A percentile compares a stretch with the other conserved stretches of the same genome.
phyloP scores from a whole-genome alignment of 2,888 invertebrate genomes.

The Nomada ferruginata region DNA sequence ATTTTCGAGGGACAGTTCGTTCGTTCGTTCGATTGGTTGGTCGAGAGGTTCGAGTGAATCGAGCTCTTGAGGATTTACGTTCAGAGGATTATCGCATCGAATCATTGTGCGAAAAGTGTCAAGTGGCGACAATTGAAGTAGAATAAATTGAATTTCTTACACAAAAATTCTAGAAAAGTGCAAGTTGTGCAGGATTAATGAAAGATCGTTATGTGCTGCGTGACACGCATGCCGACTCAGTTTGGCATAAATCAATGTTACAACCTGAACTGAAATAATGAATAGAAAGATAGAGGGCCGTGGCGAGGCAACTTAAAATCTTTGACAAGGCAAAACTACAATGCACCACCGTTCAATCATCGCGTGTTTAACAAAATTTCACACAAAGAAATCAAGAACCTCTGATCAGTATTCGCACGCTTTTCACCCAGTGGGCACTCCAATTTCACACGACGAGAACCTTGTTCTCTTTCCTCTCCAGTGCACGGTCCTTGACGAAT shows the following conservation, averaged over 20 bases:
- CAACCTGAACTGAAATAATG: too few species aligned
- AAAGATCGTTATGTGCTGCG: not conserved
- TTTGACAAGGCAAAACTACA: too few species aligned
- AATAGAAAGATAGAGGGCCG: not conserved
- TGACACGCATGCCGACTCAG: not conserved
- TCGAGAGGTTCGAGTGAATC: constrained; percentile 8
- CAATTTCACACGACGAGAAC: constrained; percentile 21
- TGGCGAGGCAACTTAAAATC: not conserved
- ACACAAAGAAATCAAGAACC: not conserved
- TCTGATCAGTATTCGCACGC: not conserved
- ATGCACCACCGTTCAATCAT: not conserved
- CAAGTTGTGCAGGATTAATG: not conserved
- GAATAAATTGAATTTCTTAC: too few species aligned
- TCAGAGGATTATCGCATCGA: constrained; percentile 3
- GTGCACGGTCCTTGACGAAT: constrained; percentile 3
- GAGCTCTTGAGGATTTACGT: not conserved
- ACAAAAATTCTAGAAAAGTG: too few species aligned
- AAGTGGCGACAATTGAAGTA: not conserved
- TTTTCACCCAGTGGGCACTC: not conserved
- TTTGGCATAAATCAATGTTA: not conserved
- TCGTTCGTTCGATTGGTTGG: constrained; percentile 25
- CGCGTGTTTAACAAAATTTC: not conserved
- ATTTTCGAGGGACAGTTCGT: not conserved
- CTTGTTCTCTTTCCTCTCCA: not conserved
- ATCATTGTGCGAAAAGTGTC: not conserved